Evolutionary conservation across 2,888 invertebrate genomes (phyloP), one percentile per base, ranked within the genome.

Genomic region (Orchestes rusci): DNA sequence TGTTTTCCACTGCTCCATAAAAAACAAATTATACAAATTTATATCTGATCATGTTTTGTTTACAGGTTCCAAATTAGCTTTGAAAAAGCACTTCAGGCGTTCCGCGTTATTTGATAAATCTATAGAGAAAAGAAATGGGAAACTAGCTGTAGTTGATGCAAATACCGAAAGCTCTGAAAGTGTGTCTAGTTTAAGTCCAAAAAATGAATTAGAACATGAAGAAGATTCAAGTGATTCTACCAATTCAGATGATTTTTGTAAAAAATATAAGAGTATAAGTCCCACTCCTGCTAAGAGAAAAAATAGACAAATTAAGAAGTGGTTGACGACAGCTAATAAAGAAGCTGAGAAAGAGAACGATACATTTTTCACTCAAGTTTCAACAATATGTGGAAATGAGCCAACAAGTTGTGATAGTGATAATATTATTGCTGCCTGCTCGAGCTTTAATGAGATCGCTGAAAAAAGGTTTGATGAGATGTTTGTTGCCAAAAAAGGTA

Each of bases 1-100:
- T n/a, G n/a, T n/a, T n/a, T n/a, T n/a, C n/a, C n/a, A n/a, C n/a
- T n/a, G n/a, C n/a, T n/a, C n/a, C n/a, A n/a, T n/a, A n/a, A n/a
- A n/a, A n/a, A n/a, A n/a, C n/a, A n/a, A n/a, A n/a, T n/a, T n/a
- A n/a, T n/a, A n/a, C n/a, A n/a, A n/a, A n/a, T n/a, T n/a, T n/a
- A n/a, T n/a, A n/a, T n/a, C n/a, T n/a, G n/a, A n/a, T n/a, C n/a
- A n/a, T n/a, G n/a, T 3, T 23, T 35, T 28, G 18, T 19, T 36
- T 39, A 63, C 52, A 36, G 58, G 59, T 18, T 57, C 59, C 19
- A 56, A 55, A 48, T 56, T 66, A 43, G 59, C 64, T 16, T 47
- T 63, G 33, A 65, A 57, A 47, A 62, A 56, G 42, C 55, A 60
- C 46, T 51, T 66, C 30, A 54, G 63, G 47, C 55, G 57, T 45